These are phyloP conservation scores for Phlogophora meticulosa DNA, from an alignment of 2,888 invertebrate genomes.

Conservation along the genomic window DNA sequence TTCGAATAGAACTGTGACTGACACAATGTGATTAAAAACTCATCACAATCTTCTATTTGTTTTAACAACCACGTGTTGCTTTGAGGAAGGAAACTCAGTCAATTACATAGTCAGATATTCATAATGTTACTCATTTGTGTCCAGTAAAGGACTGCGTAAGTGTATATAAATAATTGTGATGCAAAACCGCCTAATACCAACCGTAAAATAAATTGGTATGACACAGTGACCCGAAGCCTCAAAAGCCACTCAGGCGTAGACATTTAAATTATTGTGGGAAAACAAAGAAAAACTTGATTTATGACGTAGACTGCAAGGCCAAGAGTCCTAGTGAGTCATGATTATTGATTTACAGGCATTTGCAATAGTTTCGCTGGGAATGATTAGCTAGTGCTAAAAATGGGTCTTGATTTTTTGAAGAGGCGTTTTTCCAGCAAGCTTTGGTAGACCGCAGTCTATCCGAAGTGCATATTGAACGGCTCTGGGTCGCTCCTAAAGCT, in stretches of 20 bases:
- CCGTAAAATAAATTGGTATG: not conserved
- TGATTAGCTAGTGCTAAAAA: not conserved
- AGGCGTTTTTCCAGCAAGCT: not conserved
- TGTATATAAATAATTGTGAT: conserved; percentile 41
- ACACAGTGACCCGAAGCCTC: not conserved
- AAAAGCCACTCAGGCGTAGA: not conserved
- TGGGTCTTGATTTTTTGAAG: not conserved
- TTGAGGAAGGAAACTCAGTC: conserved; percentile 31
- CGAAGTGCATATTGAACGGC: not conserved
- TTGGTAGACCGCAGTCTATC: not conserved
- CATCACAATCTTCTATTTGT: conserved; percentile 25
- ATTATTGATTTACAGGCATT: not conserved
- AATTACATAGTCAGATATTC: not conserved
- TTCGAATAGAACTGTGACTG: conserved; percentile 32
- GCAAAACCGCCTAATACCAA: not conserved
- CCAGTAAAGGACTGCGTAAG: conserved; percentile 27
- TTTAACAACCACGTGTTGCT: not conserved
- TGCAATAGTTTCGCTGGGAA: not conserved
- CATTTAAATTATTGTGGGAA: not conserved
- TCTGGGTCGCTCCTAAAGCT: conserved; percentile 3
- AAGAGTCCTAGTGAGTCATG: not conserved
- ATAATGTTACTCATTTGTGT: conserved; percentile 31
- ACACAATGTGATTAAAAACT: conserved; percentile 37
- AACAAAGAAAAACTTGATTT: conserved; percentile 12
- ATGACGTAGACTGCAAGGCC: not conserved